Conservation (phyloP, 1,140 invertebrate genomes). For the Riptortus pedestris region DNA sequence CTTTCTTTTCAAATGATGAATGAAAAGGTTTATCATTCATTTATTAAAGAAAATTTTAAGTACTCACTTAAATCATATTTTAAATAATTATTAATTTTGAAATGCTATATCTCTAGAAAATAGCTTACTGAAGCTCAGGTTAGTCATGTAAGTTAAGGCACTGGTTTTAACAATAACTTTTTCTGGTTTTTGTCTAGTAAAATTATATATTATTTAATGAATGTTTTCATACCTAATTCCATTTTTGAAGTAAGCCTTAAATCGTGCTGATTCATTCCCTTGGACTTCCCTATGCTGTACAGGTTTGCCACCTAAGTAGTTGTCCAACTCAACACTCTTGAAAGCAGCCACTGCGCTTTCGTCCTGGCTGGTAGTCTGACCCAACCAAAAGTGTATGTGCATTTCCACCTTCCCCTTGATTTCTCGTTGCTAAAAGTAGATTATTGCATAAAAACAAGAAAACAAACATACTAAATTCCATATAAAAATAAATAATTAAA, state of each 20-base stretch:
- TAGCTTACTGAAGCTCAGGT: too few species aligned
- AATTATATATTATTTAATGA: background rate
- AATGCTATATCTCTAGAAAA: too few species aligned
- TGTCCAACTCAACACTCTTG: constrained; percentile 53
- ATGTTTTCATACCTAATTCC: constrained; percentile 37
- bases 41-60: too few species aligned
- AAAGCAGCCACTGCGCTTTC: constrained; percentile 54
- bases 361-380: constrained; percentile 43
- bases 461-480: too few species aligned
- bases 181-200: background rate
- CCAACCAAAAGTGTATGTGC: constrained; percentile 58
- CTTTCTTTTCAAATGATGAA: too few species aligned
- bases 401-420: constrained; percentile 29
- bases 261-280: constrained; percentile 45
- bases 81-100: too few species aligned
- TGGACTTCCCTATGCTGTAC: constrained; percentile 50
- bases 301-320: constrained; percentile 45
- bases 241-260: constrained; percentile 49
- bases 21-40: too few species aligned
- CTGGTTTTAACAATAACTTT: too few species aligned
- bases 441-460: too few species aligned
- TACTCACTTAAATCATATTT: too few species aligned
- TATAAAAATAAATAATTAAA: too few species aligned
- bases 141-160: too few species aligned
- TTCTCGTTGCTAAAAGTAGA: constrained; percentile 18